A percentile compares a stretch with the other conserved stretches of the same genome.
Conservation (phyloP, 2,113 vertebrate species). For the Muscicapa adusta region DNA sequence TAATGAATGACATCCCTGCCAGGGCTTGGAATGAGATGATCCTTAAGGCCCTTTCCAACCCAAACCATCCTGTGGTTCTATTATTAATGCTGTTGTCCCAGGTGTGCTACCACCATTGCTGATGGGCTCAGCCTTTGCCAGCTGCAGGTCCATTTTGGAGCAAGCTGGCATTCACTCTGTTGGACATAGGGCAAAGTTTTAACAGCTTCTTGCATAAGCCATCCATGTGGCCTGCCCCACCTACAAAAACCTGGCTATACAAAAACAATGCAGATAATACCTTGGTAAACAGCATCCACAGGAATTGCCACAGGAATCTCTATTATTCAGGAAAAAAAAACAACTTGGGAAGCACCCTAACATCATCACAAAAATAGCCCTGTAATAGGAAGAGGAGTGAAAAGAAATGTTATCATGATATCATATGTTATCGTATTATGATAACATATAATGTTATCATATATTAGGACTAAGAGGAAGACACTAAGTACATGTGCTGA, state of each 20-base stretch:
- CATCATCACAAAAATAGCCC: neutral
- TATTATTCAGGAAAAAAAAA: neutral
- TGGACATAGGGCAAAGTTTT: neutral
- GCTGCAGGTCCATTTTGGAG: neutral
- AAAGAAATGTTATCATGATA: neutral
- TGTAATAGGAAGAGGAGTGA: neutral
- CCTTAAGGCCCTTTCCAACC: neutral
- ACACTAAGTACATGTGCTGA: neutral
- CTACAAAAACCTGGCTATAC: neutral
- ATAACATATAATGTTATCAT: too few relatives aligned
- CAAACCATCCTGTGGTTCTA: neutral
- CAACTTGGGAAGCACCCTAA: neutral
- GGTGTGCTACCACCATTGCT: rapidly evolving
- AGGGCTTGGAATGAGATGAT: neutral
- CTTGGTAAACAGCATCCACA: neutral
- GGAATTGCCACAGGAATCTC: neutral
- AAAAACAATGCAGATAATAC: neutral
- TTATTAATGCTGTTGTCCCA: neutral
- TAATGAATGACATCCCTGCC: neutral
- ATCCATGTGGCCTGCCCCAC: rapidly evolving
- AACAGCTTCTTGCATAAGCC: neutral
- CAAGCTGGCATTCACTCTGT: neutral
- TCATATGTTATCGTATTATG: too few relatives aligned
- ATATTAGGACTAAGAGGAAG: neutral
- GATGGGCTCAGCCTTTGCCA: neutral